A percentile compares a stretch with the other conserved stretches of the same genome.
Evolutionary conservation across 2,797 vertebrate genomes (phyloP).

Genomic region (Malacoctenus gilli): DNA sequence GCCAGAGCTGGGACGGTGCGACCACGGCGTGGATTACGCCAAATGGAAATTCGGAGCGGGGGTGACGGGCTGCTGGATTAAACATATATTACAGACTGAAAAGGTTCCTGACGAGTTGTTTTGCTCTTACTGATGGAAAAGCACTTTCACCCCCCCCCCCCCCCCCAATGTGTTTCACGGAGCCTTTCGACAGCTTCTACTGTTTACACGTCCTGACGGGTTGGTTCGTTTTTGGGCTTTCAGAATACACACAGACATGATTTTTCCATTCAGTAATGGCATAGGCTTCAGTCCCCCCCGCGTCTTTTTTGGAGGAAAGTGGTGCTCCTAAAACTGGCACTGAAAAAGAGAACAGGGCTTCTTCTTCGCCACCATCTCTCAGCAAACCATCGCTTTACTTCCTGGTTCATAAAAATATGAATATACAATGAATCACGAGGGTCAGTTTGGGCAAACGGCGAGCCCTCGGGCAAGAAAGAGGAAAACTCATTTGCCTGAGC

Average conservation of each 20-base stretch:
- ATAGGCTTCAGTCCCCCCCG: constrained; percentile 17
- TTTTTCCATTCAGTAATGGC: constrained; percentile 44
- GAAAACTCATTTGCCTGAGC: not conserved
- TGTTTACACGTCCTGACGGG: constrained; percentile 54
- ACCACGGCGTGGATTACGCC: too few species aligned
- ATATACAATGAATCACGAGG: too few species aligned
- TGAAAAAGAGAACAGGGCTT: constrained; percentile 5
- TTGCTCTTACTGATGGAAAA: constrained; percentile 55
- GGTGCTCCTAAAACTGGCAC: constrained; percentile 25
- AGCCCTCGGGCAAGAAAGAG: too few species aligned
- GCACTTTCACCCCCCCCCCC: constrained; percentile 17
- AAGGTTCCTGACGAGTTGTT: constrained; percentile 15
- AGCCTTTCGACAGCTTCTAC: constrained; percentile 57
- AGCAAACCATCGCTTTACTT: too few species aligned
- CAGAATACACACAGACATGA: constrained; percentile 54
- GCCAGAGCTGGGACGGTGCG: too few species aligned
- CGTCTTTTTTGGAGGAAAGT: constrained; percentile 14
- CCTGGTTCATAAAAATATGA: too few species aligned
- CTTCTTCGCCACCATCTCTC: too few species aligned
- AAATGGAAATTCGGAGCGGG: constrained; percentile 29
- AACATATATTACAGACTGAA: constrained; percentile 23
- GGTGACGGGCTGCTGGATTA: constrained; percentile 30
- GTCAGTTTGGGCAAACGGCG: too few species aligned
- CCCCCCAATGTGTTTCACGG: constrained; percentile 18
- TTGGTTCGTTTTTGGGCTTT: constrained; percentile 34